A percentile compares a stretch with the other conserved stretches of the same genome.
phyloP scores from a whole-genome alignment of 2,888 invertebrate genomes.

The Tetheella fluctuosa region DNA sequence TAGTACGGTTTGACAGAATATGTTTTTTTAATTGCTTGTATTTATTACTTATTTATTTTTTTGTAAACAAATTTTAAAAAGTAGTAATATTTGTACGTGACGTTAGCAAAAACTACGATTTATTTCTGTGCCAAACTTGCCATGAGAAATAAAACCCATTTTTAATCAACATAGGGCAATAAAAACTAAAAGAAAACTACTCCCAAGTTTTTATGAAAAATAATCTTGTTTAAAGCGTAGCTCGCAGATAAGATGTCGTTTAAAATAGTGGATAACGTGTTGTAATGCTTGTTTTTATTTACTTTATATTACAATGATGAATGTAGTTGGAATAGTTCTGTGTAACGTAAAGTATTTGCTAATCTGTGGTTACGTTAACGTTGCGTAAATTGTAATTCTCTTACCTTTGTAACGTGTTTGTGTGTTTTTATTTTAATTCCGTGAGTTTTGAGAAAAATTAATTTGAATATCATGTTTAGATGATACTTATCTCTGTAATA shows the following conservation, averaged over 20 bases:
- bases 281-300: not conserved
- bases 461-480: not conserved
- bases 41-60: too few species aligned
- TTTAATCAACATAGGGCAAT: not conserved
- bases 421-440: not conserved
- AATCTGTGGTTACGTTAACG: too few species aligned
- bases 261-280: not conserved
- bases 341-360: too few species aligned
- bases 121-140: too few species aligned
- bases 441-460: not conserved
- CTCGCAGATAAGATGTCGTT: not conserved
- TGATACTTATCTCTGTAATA: too few species aligned
- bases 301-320: not conserved
- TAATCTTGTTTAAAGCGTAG: not conserved
- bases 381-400: not conserved
- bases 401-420: not conserved
- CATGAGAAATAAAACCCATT: too few species aligned
- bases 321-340: not conserved
- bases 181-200: not conserved
- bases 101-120: too few species aligned
- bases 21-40: too few species aligned
- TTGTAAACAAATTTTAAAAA: too few species aligned
- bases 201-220: conserved; percentile 1
- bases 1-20: too few species aligned
- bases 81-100: too few species aligned